Conservation (phyloP, 2,113 vertebrate species). For the Peromyscus leucopus region DNA sequence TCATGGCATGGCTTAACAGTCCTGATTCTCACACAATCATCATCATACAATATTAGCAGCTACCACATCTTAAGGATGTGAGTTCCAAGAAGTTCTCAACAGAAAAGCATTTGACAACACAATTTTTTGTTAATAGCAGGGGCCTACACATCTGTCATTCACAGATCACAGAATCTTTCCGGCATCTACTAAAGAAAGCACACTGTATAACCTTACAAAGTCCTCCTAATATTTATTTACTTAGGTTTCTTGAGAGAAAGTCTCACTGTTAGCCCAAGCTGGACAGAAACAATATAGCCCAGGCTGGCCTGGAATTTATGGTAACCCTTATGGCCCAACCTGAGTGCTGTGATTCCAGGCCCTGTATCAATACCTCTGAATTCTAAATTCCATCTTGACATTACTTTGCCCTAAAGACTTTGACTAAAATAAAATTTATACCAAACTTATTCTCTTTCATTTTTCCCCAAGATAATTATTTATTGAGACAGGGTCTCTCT, state of each 20-base stretch:
- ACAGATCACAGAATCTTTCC: slow-evolving; percentile 12
- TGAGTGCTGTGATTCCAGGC: neutral
- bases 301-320: neutral
- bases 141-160: neutral
- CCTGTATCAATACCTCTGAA: neutral
- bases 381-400: slow-evolving; percentile 18
- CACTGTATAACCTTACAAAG: neutral
- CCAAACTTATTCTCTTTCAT: neutral
- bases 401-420: slow-evolving; percentile 1
- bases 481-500: neutral
- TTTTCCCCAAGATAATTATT: neutral
- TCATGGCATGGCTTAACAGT: neutral
- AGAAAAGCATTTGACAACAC: neutral
- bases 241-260: neutral
- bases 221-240: neutral
- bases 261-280: neutral
- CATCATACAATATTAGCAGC: neutral
- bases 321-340: neutral
- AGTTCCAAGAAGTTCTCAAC: neutral
- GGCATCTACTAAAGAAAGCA: neutral
- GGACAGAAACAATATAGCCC: neutral
- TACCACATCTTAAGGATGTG: neutral
- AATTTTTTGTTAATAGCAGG: neutral
- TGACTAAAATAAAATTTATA: slow-evolving; percentile 59
- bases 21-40: slow-evolving; percentile 26